Conservation (phyloP, 2,888 invertebrate species). For the Folsomia candida region DNA sequence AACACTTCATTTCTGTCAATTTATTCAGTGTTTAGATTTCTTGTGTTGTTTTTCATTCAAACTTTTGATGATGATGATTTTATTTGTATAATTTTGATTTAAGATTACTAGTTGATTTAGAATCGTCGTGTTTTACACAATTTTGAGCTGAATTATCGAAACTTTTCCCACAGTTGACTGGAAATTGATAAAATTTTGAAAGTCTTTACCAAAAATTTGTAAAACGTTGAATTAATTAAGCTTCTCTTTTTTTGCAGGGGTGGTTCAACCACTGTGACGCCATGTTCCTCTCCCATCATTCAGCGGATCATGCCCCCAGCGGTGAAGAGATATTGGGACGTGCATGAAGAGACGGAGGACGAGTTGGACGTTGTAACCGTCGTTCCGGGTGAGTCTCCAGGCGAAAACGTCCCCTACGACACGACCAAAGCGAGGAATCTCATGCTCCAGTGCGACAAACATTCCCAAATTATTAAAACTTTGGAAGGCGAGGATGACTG, state of each 20-base stretch:
- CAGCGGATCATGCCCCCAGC: too few relatives aligned
- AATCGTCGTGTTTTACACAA: too few relatives aligned
- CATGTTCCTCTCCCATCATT: not conserved
- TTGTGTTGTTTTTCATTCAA: too few relatives aligned
- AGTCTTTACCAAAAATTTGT: not conserved
- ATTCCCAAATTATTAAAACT: slow-evolving; percentile 63
- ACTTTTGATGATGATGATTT: too few relatives aligned
- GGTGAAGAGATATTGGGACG: slow-evolving; percentile 9
- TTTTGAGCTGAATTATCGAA: too few relatives aligned
- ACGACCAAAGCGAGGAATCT: slow-evolving; percentile 60
- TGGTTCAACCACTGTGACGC: not conserved
- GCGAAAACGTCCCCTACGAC: slow-evolving; percentile 61
- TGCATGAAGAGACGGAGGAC: slow-evolving; percentile 52
- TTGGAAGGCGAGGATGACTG: slow-evolving; percentile 63
- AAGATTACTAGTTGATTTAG: too few relatives aligned
- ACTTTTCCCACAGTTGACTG: too few relatives aligned
- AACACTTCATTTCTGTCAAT: too few relatives aligned
- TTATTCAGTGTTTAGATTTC: too few relatives aligned
- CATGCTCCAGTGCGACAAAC: slow-evolving; percentile 71
- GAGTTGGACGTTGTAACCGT: slow-evolving; percentile 57
- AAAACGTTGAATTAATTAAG: not conserved
- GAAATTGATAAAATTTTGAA: too few relatives aligned
- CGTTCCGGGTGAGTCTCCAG: slow-evolving; percentile 54
- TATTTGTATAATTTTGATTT: too few relatives aligned
- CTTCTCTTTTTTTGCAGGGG: not conserved